Base-by-base conservation (phyloP, 1,140 invertebrate genomes). In the Heliconius eleuchia region DNA sequence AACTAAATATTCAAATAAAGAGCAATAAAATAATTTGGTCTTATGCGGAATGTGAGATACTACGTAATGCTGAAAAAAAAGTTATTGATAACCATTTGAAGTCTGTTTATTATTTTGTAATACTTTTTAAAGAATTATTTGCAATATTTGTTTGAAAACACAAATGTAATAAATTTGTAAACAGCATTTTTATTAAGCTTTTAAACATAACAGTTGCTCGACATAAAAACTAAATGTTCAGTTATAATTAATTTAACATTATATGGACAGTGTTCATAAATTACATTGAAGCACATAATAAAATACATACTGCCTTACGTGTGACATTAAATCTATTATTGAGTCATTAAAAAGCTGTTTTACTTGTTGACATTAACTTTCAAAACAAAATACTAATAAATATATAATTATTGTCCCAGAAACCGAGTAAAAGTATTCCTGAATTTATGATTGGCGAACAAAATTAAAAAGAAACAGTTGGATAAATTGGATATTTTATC, bases 381-480 rank as follows among this genome's bases (percentile, higher is more conserved):
- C 39, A 19, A 37, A 76, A 37, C 60, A 30, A 46, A 76, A 50
- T 50, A n/a, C 16, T 71, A 60, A 66, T 66, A 66, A 66, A 66
- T 30, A 66, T 66, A 37, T 60, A 76, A 42, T 76, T 70, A 50
- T 42, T n/a, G 60, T n/a, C 55, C 57, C 37, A 42, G 66, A 76
- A 76, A 50, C 74, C n/a, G 74, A 42, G 37, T 76, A 76, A 76
- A 75, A 19, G 66, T 76, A 76, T 70, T 76, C 66, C 8, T 2
- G 57, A 70, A 70, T 76, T 52, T 23, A 75, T 52, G 50, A 42
- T 74, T 75, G 2, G 27, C 50, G 55, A 75, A 50, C 19, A 66
- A n/a, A 73, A 77, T 50, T 74, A 71, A 74, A 71, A 79, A 42
- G 46, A 76, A 76, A 76, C 74, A 60, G 72, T 79, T 74, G 39